phyloP scores from a whole-genome alignment of 1,140 invertebrate species.

The Rhopalosiphum padi region DNA sequence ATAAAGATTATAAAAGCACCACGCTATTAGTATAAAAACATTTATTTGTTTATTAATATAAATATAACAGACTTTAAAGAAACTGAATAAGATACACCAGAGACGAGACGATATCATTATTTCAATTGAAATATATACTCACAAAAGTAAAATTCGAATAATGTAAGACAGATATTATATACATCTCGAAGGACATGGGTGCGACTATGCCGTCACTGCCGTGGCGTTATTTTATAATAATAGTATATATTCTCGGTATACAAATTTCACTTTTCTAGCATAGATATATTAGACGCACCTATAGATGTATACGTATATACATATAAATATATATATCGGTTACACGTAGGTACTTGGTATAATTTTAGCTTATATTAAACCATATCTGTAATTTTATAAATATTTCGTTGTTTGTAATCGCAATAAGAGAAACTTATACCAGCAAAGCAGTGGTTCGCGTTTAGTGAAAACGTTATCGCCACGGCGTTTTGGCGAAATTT shows the following conservation, averaged over 20 bases:
- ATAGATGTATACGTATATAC: neutral
- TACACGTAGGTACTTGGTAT: neutral
- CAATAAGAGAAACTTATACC: neutral
- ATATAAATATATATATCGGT: neutral
- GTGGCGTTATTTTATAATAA: neutral
- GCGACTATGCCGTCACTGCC: neutral
- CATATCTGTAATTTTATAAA: neutral
- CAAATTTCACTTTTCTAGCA: constrained; percentile 24
- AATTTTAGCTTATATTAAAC: neutral
- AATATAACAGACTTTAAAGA: neutral
- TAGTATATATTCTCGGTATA: neutral
- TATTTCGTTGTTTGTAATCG: neutral
- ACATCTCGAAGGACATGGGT: neutral
- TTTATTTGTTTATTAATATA: neutral
- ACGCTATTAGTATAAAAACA: neutral
- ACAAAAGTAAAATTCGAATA: neutral
- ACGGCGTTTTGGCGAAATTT: neutral
- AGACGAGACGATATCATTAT: neutral
- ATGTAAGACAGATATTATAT: neutral
- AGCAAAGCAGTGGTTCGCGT: neutral
- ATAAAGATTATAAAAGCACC: neutral
- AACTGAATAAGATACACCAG: neutral
- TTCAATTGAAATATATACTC: neutral
- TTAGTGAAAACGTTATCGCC: neutral
- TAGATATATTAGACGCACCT: neutral